These are phyloP conservation scores for Epirrita christyi DNA, from an alignment of 2,888 invertebrate genomes.

Conservation along the genomic window DNA sequence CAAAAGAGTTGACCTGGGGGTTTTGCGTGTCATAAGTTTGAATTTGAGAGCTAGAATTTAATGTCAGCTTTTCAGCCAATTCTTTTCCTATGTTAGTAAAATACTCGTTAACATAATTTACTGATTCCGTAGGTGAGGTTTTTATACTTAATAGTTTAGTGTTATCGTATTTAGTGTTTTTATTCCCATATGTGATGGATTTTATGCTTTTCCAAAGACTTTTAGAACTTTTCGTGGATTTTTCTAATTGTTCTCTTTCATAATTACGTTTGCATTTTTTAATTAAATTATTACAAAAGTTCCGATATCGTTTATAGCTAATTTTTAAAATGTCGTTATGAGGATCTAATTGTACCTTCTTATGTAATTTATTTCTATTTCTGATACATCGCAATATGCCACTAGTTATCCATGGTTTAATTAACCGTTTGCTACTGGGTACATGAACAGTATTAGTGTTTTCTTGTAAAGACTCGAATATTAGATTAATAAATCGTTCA, in stretches of 20 bases:
- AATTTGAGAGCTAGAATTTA: not conserved
- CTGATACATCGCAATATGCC: conserved; percentile 1
- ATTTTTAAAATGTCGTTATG: too few relatives aligned
- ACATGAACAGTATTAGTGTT: not conserved
- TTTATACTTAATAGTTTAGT: not conserved
- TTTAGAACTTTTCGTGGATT: not conserved
- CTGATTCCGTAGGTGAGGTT: not conserved
- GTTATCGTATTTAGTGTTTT: not conserved
- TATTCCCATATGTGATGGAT: not conserved
- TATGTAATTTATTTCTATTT: conserved; percentile 1
- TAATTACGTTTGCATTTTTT: conserved; percentile 2
- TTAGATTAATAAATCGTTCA: not conserved
- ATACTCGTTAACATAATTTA: not conserved
- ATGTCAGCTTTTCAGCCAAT: not conserved
- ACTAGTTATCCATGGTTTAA: conserved; percentile 7
- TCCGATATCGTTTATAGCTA: not conserved
- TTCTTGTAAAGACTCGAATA: too few relatives aligned
- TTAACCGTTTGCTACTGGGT: not conserved
- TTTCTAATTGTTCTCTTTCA: not conserved
- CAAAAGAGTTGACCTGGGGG: not conserved
- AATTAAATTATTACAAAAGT: not conserved
- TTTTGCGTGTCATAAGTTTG: not conserved
- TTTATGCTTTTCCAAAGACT: conserved; percentile 1
- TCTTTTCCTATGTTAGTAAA: not conserved
- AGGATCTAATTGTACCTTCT: too few relatives aligned